phyloP scores from a whole-genome alignment of 2,888 invertebrate genomes.

The Rotaria socialis region DNA sequence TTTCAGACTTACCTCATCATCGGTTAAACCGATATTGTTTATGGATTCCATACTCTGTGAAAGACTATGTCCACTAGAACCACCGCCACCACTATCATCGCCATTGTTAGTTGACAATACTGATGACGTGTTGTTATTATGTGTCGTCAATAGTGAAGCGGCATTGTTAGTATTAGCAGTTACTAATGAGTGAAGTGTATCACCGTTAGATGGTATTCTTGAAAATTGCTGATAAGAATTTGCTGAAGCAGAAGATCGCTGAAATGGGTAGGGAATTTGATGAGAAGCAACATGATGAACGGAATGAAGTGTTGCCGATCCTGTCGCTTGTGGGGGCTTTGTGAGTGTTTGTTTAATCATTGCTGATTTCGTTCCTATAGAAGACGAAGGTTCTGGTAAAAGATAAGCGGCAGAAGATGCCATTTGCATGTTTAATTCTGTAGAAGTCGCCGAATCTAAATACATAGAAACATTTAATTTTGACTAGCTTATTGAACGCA shows the following conservation, averaged over 20 bases:
- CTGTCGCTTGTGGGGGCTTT: neutral
- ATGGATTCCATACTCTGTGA: conserved; percentile 20
- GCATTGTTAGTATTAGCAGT: neutral
- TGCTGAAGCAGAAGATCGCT: neutral
- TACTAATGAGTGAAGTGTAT: neutral
- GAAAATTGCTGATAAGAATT: neutral
- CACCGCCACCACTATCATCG: neutral
- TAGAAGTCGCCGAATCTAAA: neutral
- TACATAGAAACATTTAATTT: too few species aligned
- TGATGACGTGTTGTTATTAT: neutral
- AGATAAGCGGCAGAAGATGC: neutral
- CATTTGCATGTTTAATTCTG: neutral
- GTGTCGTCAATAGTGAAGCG: neutral
- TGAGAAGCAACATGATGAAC: neutral
- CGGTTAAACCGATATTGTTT: conserved; percentile 5
- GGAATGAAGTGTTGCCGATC: neutral
- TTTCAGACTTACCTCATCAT: neutral
- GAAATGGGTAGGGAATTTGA: neutral
- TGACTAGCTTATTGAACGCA: neutral
- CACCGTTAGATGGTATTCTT: neutral
- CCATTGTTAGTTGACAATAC: neutral
- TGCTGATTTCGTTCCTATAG: neutral
- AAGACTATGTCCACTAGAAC: neutral
- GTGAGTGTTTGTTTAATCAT: neutral
- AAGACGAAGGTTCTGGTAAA: neutral